phyloP scores from a whole-genome alignment of 2,797 vertebrate species.

The Pseudotriccus pelzelni region DNA sequence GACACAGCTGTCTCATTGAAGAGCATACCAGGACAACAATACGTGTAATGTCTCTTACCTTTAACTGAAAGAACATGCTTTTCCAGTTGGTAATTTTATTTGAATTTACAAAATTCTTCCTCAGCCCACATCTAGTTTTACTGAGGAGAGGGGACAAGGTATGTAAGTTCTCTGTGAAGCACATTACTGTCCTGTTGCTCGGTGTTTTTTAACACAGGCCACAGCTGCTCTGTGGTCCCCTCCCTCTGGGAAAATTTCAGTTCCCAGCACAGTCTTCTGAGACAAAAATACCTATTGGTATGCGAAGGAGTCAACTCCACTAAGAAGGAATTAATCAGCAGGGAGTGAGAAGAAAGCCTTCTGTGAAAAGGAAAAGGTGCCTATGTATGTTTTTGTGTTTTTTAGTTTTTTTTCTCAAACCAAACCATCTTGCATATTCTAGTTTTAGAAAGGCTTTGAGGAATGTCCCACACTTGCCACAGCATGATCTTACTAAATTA shows the following conservation, averaged over 20 bases:
- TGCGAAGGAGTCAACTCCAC: rapidly evolving
- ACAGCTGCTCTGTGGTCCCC: not conserved
- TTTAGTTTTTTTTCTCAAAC: not conserved
- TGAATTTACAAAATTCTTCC: not conserved
- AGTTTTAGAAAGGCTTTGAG: not conserved
- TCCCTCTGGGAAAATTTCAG: not conserved
- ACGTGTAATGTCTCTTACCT: not conserved
- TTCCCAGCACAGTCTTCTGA: not conserved
- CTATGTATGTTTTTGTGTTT: not conserved
- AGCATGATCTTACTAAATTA: not conserved
- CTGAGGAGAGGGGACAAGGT: not conserved
- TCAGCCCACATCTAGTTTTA: not conserved
- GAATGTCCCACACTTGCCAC: rapidly evolving
- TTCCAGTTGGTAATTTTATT: not conserved
- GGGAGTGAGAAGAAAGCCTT: not conserved
- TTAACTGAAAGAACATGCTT: not conserved
- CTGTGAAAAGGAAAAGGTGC: not conserved
- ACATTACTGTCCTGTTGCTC: not conserved
- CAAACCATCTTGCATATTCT: rapidly evolving
- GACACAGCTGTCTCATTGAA: not conserved
- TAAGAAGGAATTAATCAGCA: not conserved
- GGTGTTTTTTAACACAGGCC: not conserved
- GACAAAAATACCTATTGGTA: not conserved
- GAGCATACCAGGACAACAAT: not conserved
- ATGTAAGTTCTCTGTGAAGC: not conserved